Evolutionary conservation across 2,888 invertebrate species (phyloP), one percentile per base, ranked within the genome.

Genomic region (Chymomyza fuscimana): DNA sequence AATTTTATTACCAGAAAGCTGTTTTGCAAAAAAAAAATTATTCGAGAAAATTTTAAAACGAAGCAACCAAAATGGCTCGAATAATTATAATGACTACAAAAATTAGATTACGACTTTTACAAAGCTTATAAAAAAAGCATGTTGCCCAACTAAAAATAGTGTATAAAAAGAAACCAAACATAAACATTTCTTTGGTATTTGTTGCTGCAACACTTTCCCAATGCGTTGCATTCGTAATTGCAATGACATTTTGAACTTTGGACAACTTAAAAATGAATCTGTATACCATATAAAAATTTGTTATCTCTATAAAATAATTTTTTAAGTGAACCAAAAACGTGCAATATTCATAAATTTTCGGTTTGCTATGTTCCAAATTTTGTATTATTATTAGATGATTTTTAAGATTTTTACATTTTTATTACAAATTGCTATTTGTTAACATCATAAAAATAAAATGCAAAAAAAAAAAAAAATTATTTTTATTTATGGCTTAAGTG

Each of bases 181-280:
- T 7, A 54, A 10, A 29, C 16, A 56, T 19, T 22, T 10, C 22
- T 19, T 36, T 63, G 50, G 64, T 69, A 67, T 72, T 70, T 69
- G 73, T 84, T 79, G 81, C 67, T 56, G 75, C 73, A 72, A 82
- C 80, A 87, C 78, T 84, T 78, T 75, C 71, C 76, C 65, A 10
- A n/a, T 59, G 52, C 61, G 63, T 59, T 67, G 68, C 54, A 19
- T 25, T 58, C 58, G 12, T 82, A 79, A 81, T 81, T 81, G 77
- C 78, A 71, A 72, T 87, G 86, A 84, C 85, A 85, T 86, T 76
- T 84, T 84, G 88, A 88, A 85, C 88, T 76, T 62, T n/a, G 19
- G 76, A 69, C 78, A 81, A 76, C 70, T 50, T 40, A 69, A 65
- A 60, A 65, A 52, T 61, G 61, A 60, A 7, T 32, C 67, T 40